Base-by-base conservation (phyloP, 2,888 invertebrate species). In the Nemapogon koenigi region DNA sequence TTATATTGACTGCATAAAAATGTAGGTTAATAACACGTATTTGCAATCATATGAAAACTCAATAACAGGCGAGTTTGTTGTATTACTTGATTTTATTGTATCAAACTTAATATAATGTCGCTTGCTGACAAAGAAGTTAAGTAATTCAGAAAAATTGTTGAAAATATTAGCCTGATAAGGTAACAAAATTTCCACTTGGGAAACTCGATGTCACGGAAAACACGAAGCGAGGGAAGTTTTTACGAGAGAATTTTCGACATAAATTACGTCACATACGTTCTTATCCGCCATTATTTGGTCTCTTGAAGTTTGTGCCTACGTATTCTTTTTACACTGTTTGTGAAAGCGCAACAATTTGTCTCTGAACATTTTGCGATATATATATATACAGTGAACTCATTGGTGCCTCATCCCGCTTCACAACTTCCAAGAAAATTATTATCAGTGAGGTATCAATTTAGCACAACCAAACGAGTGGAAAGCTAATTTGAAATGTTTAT, bases 241-340 rank as follows among this genome's bases (percentile, higher is more conserved):
- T 38, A 35, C 41, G 41, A 35, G 37, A 37, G 32, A 39, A 39
- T 39, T 42, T 39, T 39, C 32, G 37, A 37, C 37, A 42, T 39
- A 71, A 70, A 72, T 72, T 62, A 69, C 60, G 62, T 63, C 65
- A 63, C 66, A 66, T 59, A 59, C 66, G 64, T 58, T 69, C 64
- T 60, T 58, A 60, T 60, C 59, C 63, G 50, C 65, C 63, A 64
- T 69, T 68, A 71, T 69, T 71, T 62, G 65, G 68, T 60, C 62
- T 51, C 56, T 48, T 55, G 54, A 62, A 65, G 57, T 65, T 65
- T 59, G 50, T 52, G 56, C 52, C 49, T 57, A 54, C 58, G 19
- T 62, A 58, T 57, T 59, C 49, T 63, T 67, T 71, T 65, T 62
- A 64, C 62, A 62, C 59, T 61, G 61, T 60, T 64, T 61, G 47